Evolutionary conservation across 2,797 vertebrate genomes (phyloP).

Genomic region (Malacoraja senta): DNA sequence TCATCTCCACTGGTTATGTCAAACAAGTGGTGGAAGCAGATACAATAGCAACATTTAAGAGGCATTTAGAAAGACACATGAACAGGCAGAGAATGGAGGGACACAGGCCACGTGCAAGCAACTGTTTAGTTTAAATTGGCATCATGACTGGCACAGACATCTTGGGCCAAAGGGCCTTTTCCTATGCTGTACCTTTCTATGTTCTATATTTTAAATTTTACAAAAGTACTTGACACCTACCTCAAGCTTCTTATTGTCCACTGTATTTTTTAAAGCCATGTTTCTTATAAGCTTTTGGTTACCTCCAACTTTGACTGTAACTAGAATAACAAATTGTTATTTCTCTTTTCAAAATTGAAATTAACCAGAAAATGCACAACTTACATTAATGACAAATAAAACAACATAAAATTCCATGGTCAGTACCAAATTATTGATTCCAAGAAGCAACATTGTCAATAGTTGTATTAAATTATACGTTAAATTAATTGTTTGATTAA

Average conservation of each 20-base stretch:
- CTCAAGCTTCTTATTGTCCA: neutral
- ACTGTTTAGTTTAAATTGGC: too few relatives aligned
- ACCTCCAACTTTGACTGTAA: neutral
- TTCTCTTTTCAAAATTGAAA: neutral
- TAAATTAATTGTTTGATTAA: neutral
- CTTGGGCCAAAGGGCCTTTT: too few relatives aligned
- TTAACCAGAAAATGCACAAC: neutral
- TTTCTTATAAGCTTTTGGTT: neutral
- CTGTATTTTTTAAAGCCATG: neutral
- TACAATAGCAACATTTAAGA: too few relatives aligned
- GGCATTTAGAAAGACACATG: too few relatives aligned
- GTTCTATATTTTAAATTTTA: too few relatives aligned
- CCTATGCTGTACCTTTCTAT: too few relatives aligned
- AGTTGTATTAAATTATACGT: neutral
- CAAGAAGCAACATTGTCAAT: neutral
- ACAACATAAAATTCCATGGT: neutral
- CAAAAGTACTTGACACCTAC: neutral
- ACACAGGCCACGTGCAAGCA: too few relatives aligned
- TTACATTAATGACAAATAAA: neutral
- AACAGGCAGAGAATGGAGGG: too few relatives aligned
- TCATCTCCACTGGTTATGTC: too few relatives aligned
- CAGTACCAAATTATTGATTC: neutral
- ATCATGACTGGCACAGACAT: too few relatives aligned
- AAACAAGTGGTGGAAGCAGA: too few relatives aligned
- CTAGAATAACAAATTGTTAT: neutral